Percentiles rank a stretch among this genome's conserved stretches.
These are phyloP conservation scores for Mesaphorura yosii DNA, from an alignment of 1,140 invertebrate genomes.

Conservation along the genomic window DNA sequence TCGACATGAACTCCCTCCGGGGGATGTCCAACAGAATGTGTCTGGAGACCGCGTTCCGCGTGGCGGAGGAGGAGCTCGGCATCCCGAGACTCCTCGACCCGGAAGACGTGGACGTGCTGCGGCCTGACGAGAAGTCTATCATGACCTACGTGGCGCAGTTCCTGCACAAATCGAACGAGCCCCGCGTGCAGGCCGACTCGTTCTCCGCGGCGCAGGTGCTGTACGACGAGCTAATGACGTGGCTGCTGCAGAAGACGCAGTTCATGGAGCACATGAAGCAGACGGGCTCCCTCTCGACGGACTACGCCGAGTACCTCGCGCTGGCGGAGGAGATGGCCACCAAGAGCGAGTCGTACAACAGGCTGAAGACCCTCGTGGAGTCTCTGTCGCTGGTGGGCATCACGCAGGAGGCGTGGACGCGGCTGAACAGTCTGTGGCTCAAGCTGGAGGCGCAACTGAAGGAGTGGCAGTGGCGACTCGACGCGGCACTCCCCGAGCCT, in stretches of 20 bases:
- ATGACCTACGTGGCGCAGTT: conserved; percentile 99
- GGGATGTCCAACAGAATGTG: conserved; percentile 65
- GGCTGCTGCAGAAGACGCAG: conserved; percentile 63
- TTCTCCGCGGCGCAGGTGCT: conserved; percentile 64
- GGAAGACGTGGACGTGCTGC: conserved; percentile 93
- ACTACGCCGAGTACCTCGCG: conserved; percentile 53
- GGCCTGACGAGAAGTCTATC: conserved; percentile 95
- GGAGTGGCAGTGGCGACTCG: conserved; percentile 73
- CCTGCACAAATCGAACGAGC: conserved; percentile 85
- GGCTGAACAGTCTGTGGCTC: conserved; percentile 62
- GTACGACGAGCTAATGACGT: conserved; percentile 63
- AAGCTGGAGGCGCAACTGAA: conserved; percentile 58
- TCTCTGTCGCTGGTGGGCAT: conserved; percentile 64
- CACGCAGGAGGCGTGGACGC: conserved; percentile 63
- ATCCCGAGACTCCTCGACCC: conserved; percentile 86
- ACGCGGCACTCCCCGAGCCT: conserved; percentile 67
- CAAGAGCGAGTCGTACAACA: conserved; percentile 53
- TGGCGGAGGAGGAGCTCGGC: conserved; percentile 82
- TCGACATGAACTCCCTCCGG: conserved; percentile 70
- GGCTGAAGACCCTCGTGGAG: conserved; percentile 60
- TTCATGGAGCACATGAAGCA: conserved; percentile 55
- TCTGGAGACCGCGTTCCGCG: conserved; percentile 83
- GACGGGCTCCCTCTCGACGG: conserved; percentile 49
- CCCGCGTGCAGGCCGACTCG: conserved; percentile 48
- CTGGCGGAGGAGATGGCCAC: conserved; percentile 58